Percentiles rank a stretch among this genome's conserved stretches.
phyloP scores from a whole-genome alignment of 2,113 vertebrate genomes.

The Arothron firmamentum region DNA sequence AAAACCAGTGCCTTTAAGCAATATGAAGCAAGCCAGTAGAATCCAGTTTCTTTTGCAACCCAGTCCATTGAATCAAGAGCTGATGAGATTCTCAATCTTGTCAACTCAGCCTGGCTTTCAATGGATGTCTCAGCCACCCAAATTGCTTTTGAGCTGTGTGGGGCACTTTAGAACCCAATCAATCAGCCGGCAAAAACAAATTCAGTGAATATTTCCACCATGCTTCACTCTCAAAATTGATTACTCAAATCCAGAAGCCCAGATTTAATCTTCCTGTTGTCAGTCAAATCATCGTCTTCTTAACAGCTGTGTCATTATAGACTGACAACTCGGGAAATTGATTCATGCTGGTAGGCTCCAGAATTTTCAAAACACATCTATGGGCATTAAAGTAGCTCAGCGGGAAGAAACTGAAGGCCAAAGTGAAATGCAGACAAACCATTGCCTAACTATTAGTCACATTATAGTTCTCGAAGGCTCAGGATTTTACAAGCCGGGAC shows the following conservation, averaged over 20 bases:
- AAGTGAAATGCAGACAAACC: too few species aligned
- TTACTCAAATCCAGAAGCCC: neutral
- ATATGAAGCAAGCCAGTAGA: slow-evolving; percentile 8
- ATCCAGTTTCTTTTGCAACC: slow-evolving; percentile 1
- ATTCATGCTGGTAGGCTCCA: neutral
- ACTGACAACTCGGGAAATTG: neutral
- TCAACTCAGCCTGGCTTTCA: slow-evolving; percentile 4
- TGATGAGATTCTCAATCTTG: slow-evolving; percentile 3
- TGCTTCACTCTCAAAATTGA: neutral
- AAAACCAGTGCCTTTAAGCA: neutral
- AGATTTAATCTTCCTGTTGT: slow-evolving; percentile 1
- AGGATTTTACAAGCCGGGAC: too few species aligned
- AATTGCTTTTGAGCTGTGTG: slow-evolving; percentile 2
- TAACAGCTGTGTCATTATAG: neutral
- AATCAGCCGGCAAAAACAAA: slow-evolving; percentile 2
- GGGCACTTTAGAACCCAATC: slow-evolving; percentile 1
- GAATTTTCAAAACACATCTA: neutral
- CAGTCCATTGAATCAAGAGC: slow-evolving; percentile 3
- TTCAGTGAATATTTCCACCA: neutral
- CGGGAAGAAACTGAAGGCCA: too few species aligned
- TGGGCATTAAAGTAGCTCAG: too few species aligned
- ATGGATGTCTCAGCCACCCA: neutral
- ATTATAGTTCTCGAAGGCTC: too few species aligned
- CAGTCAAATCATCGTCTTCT: neutral
- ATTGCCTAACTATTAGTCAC: too few species aligned